Evolutionary conservation across 2,888 invertebrate genomes (phyloP), one percentile per base, ranked within the genome.

Genomic region (Leucophora obtusa): DNA sequence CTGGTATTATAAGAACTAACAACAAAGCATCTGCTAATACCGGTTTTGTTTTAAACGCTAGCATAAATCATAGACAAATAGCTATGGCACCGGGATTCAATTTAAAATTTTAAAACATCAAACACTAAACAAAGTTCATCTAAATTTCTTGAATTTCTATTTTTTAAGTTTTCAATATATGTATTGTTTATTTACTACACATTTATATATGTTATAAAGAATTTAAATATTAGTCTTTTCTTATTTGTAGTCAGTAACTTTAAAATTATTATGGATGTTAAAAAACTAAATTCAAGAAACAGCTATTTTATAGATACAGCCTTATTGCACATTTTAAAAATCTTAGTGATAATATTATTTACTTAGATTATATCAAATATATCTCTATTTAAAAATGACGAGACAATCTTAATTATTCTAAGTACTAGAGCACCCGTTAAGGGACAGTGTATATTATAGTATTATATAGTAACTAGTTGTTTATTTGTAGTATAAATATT

Each of bases 81-180:
- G 92, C 93, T 18, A 92, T 93, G 87, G 94, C 94, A 8, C 92
- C 93, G 53, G 95, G 95, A 59, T 96, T 96, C 89, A 95, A 94
- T 88, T 91, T 96, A 78, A 96, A 95, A 89, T 96, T 96, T 91
- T 95, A 92, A 87, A n/a, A 5, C 43, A 47, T 47, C 43, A 47
- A 47, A 47, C 14, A 14, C 6, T 47, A 5, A 47, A 47, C 14
- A n/a, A n/a, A n/a, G n/a, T 47, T 4, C 43, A n/a, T n/a, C 10
- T 47, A n/a, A 43, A n/a, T 5, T 6, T n/a, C 14, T 47, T 47
- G 21, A 66, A 53, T 33, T 70, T 63, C 10, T 8, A 7, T 0
- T 53, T 35, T 24, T n/a, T n/a, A n/a, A n/a, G n/a, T n/a, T n/a
- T n/a, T 62, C 43, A 47, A 59, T 47, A 47, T 21, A 5, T 43